Percentiles rank a stretch among this genome's conserved stretches.
These are phyloP conservation scores for Hymenopus coronatus DNA, from an alignment of 2,888 invertebrate genomes.

Conservation along the genomic window DNA sequence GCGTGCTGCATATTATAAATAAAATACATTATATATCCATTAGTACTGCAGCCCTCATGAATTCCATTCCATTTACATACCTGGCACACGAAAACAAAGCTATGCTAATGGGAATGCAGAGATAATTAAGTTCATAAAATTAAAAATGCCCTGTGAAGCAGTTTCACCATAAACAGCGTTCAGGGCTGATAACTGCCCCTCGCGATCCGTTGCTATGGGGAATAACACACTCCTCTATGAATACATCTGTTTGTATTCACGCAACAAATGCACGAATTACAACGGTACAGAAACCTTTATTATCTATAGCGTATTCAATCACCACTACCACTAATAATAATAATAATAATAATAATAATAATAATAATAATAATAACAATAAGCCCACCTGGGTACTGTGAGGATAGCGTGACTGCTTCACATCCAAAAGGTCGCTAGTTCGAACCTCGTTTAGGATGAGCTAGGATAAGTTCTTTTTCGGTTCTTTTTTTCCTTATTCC, in stretches of 20 bases:
- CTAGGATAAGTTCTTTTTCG: no score
- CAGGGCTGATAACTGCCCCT: not conserved
- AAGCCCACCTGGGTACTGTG: no score
- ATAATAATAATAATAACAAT: no score
- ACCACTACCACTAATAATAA: no score
- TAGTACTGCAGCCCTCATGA: not conserved
- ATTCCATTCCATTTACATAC: not conserved
- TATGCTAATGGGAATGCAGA: not conserved
- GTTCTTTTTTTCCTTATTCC: no score
- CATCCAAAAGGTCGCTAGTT: no score
- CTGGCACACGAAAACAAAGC: not conserved
- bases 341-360: no score
- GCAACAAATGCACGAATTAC: no score
- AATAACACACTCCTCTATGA: not conserved
- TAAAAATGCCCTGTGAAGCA: not conserved
- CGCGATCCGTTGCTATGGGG: not conserved
- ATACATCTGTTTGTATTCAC: not conserved
- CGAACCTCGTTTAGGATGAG: no score
- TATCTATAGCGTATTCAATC: no score
- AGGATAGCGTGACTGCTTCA: no score
- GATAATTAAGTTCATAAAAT: not conserved
- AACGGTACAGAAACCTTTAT: no score
- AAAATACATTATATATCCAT: not conserved
- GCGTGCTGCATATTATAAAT: not conserved
- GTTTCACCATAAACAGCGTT: not conserved